These are phyloP conservation scores for Nomada fabriciana DNA, from an alignment of 2,888 invertebrate genomes.

Conservation along the genomic window DNA sequence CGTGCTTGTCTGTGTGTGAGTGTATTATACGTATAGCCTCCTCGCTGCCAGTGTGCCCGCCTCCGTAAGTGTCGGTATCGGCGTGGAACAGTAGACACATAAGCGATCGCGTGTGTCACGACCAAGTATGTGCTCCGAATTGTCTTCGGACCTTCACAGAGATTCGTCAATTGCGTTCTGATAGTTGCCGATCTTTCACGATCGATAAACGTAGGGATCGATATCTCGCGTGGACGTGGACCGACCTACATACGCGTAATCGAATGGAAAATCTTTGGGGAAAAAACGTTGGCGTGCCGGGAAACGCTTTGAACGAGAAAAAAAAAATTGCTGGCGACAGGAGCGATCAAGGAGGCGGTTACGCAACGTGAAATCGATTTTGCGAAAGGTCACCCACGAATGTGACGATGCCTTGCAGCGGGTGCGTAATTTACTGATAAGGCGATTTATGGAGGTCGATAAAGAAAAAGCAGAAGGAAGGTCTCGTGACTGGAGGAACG, in stretches of 20 bases:
- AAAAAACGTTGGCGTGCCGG: background rate
- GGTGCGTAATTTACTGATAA: constrained; percentile 17
- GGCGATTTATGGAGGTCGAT: background rate
- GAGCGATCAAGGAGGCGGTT: no score
- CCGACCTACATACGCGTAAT: background rate
- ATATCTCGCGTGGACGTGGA: background rate
- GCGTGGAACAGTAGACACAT: constrained; percentile 1
- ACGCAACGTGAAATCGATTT: background rate
- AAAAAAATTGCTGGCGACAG: background rate
- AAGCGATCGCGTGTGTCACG: background rate
- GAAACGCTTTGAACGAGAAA: background rate
- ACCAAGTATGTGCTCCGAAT: constrained; percentile 10
- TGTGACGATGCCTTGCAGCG: background rate
- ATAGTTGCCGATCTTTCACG: background rate
- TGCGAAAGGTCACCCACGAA: background rate
- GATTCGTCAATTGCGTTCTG: no score
- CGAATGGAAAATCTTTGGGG: background rate
- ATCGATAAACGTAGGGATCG: background rate
- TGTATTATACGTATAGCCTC: constrained; percentile 2
- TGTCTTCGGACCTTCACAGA: background rate
- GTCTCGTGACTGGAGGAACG: background rate
- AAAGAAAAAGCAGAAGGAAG: background rate
- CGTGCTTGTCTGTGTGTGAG: constrained; percentile 40
- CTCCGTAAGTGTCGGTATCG: constrained; percentile 10
- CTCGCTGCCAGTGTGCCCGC: background rate